Base-by-base conservation (phyloP, 2,113 vertebrate genomes). In the Sturnus vulgaris region DNA sequence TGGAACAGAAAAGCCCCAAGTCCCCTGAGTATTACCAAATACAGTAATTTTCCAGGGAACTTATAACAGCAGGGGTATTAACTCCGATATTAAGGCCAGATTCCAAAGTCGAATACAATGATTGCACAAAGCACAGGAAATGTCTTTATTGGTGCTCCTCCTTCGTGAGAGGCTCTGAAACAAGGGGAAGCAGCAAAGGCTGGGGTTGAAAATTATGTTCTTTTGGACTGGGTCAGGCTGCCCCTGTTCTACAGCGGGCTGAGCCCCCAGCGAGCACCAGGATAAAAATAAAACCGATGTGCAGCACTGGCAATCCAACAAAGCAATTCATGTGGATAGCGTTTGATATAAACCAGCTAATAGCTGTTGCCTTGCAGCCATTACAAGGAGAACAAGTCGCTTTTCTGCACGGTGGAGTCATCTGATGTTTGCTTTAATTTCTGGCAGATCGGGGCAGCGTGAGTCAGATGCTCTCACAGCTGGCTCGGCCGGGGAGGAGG, bases 401-500 rank as follows among this genome's bases (percentile, higher is more conserved):
- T 80, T 77, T 90, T 72, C 73, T 80, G 75, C n/a, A 24, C 42
- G 7, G 49, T 2, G 42, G 22, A 88, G 44, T 84, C 85, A 93
- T 55, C 63, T 52, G 66, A 82, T 31, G 59, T 73, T 84, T 57
- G 92, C 65, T 69, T 81, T 47, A 37, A 35, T 68, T 75, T 79
- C 70, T 85, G 61, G 44, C 53, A 13, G 64, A 35, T 9, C 1
- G 31, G 76, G 53, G 79, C 65, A 83, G 86, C 21, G 23, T 46
- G 84, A 95, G 84, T 90, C 96, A 94, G 93, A 93, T 46, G 75
- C 76, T 85, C 53, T 28, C 21, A 33, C 97, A 93, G 88, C 95
- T 84, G 90, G 64, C 50, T 83, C 15, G 16, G 20, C 47, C 35
- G 11, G 52, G 87, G 66, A 9, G 24, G 17, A 21, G 63, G 81